Percentiles rank a stretch among this genome's conserved stretches.
Conservation (phyloP, 2,113 vertebrate species). For the Alethe diademata region DNA sequence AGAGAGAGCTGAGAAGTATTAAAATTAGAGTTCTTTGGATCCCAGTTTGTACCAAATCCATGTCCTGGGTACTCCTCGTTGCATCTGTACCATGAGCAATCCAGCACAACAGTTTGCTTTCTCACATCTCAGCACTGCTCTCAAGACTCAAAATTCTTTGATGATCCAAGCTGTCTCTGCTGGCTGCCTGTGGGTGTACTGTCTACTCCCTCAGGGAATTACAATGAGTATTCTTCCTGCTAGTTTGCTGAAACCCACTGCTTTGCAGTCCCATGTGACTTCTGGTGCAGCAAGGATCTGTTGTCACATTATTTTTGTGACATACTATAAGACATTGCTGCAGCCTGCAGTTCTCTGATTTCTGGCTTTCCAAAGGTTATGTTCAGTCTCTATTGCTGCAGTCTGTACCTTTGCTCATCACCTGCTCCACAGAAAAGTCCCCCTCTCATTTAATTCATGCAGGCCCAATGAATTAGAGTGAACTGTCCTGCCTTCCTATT, state of each 20-base stretch:
- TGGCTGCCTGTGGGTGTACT: background rate
- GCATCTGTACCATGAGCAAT: background rate
- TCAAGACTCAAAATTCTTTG: background rate
- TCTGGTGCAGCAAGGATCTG: background rate
- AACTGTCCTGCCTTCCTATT: background rate
- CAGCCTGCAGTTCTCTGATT: background rate
- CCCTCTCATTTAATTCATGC: background rate
- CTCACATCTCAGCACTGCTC: background rate
- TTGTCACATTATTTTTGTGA: constrained; percentile 12
- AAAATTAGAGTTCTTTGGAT: background rate
- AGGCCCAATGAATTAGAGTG: background rate
- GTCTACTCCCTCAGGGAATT: background rate
- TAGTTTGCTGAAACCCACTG: background rate
- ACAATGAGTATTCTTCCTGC: background rate
- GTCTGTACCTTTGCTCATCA: background rate
- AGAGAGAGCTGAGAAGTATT: background rate
- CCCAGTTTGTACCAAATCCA: background rate
- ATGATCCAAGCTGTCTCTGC: background rate
- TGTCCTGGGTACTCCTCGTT: background rate
- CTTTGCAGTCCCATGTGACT: background rate
- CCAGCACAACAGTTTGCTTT: background rate
- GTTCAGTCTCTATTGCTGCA: background rate
- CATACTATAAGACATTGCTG: background rate
- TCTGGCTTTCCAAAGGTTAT: background rate
- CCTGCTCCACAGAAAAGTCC: background rate